Percentiles rank a stretch among this genome's conserved stretches.
phyloP scores from a whole-genome alignment of 2,888 invertebrate species.

The Zonitis immaculata region DNA sequence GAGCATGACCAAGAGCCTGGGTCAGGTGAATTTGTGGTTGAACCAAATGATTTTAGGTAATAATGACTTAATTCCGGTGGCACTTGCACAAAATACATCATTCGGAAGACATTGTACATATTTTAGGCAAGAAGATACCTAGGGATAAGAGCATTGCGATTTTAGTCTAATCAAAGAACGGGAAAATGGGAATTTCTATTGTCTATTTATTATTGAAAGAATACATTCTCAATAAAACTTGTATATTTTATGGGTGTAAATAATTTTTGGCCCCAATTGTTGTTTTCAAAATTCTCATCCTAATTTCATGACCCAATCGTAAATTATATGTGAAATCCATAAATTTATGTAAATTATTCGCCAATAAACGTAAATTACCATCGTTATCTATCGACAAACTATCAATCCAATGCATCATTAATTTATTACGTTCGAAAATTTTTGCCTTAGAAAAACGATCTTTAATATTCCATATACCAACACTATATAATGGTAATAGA shows the following conservation, averaged over 20 bases:
- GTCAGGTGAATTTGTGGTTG: no score
- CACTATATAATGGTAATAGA: conserved; percentile 61
- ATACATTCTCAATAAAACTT: no score
- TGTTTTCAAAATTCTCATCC: conserved; percentile 29
- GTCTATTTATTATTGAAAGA: no score
- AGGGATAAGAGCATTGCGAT: no score
- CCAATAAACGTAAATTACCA: conserved; percentile 60
- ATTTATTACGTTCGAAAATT: conserved; percentile 54
- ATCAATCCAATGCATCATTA: conserved; percentile 66
- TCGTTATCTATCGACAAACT: conserved; percentile 62
- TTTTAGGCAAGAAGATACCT: no score
- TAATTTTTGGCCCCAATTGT: conserved; percentile 33
- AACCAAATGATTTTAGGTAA: no score
- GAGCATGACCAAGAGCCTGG: no score
- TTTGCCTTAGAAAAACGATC: conserved; percentile 51
- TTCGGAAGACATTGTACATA: no score
- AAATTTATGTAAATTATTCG: conserved; percentile 47
- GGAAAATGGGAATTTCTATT: no score
- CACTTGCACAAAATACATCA: no score
- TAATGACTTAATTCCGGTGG: no score
- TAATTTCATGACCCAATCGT: conserved; percentile 17
- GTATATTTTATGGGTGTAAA: conserved; percentile 20
- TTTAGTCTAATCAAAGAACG: no score
- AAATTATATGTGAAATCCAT: conserved; percentile 19
- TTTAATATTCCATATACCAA: conserved; percentile 65